Evolutionary conservation across 2,888 invertebrate species (phyloP).

Genomic region (Lepidocyrtoides sp.): DNA sequence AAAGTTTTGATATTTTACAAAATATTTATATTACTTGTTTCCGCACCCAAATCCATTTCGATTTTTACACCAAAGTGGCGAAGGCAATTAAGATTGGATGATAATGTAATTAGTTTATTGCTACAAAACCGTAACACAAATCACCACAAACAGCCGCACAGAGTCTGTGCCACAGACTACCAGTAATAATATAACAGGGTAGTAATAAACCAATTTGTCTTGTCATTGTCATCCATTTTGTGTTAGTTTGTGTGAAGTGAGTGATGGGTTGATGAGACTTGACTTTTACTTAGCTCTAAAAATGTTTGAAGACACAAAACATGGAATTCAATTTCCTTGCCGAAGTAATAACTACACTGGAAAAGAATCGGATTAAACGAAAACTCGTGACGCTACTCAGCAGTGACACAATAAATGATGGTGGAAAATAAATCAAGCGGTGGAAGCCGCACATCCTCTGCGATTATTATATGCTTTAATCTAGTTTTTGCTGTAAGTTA

Average conservation of each 20-base stretch:
- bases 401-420: constrained; percentile 67
- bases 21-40: too few relatives aligned
- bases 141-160: not conserved
- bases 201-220: constrained; percentile 26
- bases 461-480: constrained; percentile 85
- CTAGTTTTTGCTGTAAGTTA: constrained; percentile 84
- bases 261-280: constrained; percentile 37
- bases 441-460: constrained; percentile 78
- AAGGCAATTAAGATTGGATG: too few relatives aligned
- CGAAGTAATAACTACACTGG: constrained; percentile 22
- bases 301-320: constrained; percentile 35
- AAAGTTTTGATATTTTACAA: too few relatives aligned
- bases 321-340: constrained; percentile 50
- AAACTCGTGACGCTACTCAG: constrained; percentile 14
- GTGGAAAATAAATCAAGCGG: constrained; percentile 75
- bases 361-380: constrained; percentile 39
- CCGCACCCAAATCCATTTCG: too few relatives aligned
- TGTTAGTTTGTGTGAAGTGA: constrained; percentile 3
- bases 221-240: not conserved
- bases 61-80: too few relatives aligned
- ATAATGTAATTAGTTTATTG: not conserved
- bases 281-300: constrained; percentile 11
- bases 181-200: too few relatives aligned
- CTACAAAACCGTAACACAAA: not conserved
- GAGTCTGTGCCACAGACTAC: too few relatives aligned